Evolutionary conservation across 2,797 vertebrate species (phyloP), one percentile per base, ranked within the genome.

Genomic region (Sebastiscus tertius): DNA sequence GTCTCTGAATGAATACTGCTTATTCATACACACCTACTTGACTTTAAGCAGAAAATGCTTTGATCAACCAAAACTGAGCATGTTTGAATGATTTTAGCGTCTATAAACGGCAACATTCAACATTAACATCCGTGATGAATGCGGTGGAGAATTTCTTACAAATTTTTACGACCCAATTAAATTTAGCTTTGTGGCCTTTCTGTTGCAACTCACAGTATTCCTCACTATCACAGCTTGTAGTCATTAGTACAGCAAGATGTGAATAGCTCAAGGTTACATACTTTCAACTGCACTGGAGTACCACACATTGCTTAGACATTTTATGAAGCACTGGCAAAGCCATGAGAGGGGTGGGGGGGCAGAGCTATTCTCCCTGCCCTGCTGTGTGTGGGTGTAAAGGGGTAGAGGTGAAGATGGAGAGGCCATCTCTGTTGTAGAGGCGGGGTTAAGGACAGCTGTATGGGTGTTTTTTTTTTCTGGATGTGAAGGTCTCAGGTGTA

Each of bases 401-500:
- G 80, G 59, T 70, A 87, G 81, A 90, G 87, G 88, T 92, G 87
- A 92, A 86, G 89, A 87, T 83, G 72, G 65, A 87, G 85, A 89
- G 92, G 93, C 92, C 88, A 74, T 81, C 31, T 83, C 63, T 89
- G 79, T 80, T 90, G 90, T 93, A 86, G 85, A 87, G 84, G 86
- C 92, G 82, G 87, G 92, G 85, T 92, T 86, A 88, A 90, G 89
- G 86, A 85, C 85, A 84, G 73, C 83, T 81, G 79, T 59, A 22
- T 81, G 72, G 79, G 78, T 84, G 77, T 62, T 62, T 79, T 70
- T 72, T 72, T 72, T 69, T 77, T 80, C 31, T 73, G 26, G 63
- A 72, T 79, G 77, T 84, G 77, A 88, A 91, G 89, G 93, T 94
- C 93, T 92, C 94, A 91, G 91, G 90, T 94, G 92, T 80, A 90